Base-by-base conservation (phyloP, 2,113 vertebrate genomes). In the Caloenas nicobarica region DNA sequence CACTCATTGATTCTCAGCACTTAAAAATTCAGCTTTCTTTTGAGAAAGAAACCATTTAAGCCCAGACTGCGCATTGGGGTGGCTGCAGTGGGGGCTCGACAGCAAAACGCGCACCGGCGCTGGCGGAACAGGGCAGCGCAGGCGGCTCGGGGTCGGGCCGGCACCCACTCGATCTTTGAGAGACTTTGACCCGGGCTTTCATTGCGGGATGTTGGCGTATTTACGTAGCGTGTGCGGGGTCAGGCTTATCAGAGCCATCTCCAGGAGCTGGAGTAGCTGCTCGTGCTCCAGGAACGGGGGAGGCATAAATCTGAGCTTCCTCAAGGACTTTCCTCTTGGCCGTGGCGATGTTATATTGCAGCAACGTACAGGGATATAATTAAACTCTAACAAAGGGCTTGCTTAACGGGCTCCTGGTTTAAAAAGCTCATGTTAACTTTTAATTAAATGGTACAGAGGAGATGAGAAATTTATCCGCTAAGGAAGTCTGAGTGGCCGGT, bases 311-410 rank as follows among this genome's bases (percentile, higher is more conserved):
- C 93, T 50, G 91, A 79, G 73, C 91, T 95, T 95, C 93, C 87
- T 96, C 81, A 87, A 93, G 93, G 94, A 80, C 84, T 89, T 44
- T 82, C n/a, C 91, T 77, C 81, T 77, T 89, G 96, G 95, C 89
- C 7, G 9, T 24, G 60, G 29, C 0, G 10, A 68, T 91, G 96
- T 91, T 95, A 64, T 74, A 81, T 42, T 68, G 83, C 95, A 92
- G 86, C 64, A 11, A 36, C 2, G 17, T 84, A 26, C 9, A 5
- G 84, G 65, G 93, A 79, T 89, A 42, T 91, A 93, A 96, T 89
- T 95, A 93, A 96, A 91, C 89, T 72, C 77, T 70, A 86, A 92
- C 95, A 95, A 95, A 96, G 77, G 83, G 7, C 84, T 91, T 34
- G 69, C 89, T 64, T 93, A 91, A 89, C 16, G 7, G 53, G 86